Evolutionary conservation across 2,113 vertebrate genomes (phyloP), one percentile per base, ranked within the genome.

Genomic region (Microcebus tavaratra): DNA sequence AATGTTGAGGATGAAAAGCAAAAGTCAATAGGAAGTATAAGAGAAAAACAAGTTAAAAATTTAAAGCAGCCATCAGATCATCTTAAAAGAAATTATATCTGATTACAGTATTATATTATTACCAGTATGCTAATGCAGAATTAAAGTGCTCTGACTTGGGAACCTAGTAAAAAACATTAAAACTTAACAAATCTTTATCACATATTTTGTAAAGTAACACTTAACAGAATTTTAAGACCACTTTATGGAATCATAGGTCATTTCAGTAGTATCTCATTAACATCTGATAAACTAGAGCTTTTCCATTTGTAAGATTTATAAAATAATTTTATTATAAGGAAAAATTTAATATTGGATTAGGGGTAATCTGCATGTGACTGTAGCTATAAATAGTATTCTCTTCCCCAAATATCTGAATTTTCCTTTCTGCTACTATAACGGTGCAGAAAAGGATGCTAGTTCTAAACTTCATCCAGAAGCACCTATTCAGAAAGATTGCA

Each of bases 1-100:
- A 98, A 91, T 94, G 50, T 88, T 96, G 93, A 7, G 1, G 53
- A 83, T 95, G 92, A 97, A 96, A 97, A 97, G 79, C 57, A 96
- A 84, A 93, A 97, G 85, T 97, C 96, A 98, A 50, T 83, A 95
- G 90, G 82, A 98, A 98, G 88, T 45, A 45, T 63, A 98, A 81
- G 84, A 96, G 72, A 96, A 88, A 93, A 34, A 65, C 15, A 73
- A 84, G 15, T 70, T 82, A 83, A 95, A 88, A 95, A 97, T 95
- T 94, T 95, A 68, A 95, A 94, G 85, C 18, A 97, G 84, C 90
- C 91, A 95, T 92, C 61, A 85, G 79, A 91, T 95, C 75, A 96
- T 91, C 97, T 96, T 97, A 95, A 94, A 61, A 85, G 70, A 96
- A 76, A 95, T 76, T 45, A 48, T 55, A n/a, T 94, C 96, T 78